A percentile compares a stretch with the other conserved stretches of the same genome.
These are phyloP conservation scores for Synodontis membranacea DNA, from an alignment of 2,113 vertebrate species.

Conservation along the genomic window DNA sequence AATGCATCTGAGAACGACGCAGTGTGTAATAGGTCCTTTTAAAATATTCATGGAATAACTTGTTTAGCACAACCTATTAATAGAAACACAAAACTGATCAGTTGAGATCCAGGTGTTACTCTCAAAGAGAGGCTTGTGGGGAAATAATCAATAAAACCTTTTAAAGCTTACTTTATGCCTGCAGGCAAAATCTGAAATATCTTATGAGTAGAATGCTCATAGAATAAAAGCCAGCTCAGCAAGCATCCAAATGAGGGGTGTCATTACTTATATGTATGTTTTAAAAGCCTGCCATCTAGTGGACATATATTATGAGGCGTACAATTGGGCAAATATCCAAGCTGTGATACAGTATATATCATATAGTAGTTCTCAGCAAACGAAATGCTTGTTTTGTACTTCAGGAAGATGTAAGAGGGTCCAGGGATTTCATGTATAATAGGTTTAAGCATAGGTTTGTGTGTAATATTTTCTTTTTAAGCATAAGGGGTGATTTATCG, in stretches of 20 bases:
- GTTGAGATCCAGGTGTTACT: neutral
- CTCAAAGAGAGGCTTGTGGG: neutral
- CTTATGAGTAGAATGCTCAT: neutral
- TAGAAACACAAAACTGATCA: neutral
- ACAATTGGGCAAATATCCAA: neutral
- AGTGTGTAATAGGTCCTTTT: neutral
- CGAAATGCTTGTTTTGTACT: too few relatives aligned
- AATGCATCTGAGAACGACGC: neutral
- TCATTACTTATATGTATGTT: neutral
- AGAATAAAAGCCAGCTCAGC: neutral
- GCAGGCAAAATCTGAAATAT: neutral
- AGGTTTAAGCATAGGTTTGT: too few relatives aligned
- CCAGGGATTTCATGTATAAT: too few relatives aligned
- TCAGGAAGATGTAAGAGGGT: too few relatives aligned
- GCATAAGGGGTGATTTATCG: too few relatives aligned
- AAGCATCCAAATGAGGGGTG: neutral
- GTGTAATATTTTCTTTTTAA: too few relatives aligned
- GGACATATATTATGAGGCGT: neutral
- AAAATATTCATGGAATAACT: neutral
- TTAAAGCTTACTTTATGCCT: neutral
- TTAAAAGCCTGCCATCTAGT: constrained; percentile 14
- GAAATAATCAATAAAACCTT: neutral
- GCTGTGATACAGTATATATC: too few relatives aligned
- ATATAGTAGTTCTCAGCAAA: too few relatives aligned
- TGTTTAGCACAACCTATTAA: neutral